Conservation (phyloP, 2,888 invertebrate genomes). For the Perizoma affinitatum region DNA sequence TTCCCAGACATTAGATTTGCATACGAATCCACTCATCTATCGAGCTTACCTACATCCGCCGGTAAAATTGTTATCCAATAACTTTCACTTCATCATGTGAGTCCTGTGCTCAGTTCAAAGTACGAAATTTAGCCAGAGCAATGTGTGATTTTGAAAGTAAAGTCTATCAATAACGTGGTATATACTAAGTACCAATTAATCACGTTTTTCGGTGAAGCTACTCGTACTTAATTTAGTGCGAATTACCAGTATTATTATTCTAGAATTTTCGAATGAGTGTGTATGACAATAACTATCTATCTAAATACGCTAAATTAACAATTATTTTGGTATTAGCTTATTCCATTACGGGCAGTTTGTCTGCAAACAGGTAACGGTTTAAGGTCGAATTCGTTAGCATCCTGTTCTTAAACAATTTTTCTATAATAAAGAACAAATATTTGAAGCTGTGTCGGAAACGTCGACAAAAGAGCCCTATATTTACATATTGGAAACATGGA, state of each 20-base stretch:
- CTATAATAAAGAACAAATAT: conserved; percentile 34
- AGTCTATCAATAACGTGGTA: background rate
- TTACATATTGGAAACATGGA: background rate
- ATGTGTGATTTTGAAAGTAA: conserved; percentile 14
- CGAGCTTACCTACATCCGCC: conserved; percentile 21
- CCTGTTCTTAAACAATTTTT: conserved; percentile 33
- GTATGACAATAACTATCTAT: conserved; percentile 4
- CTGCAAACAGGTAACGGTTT: conserved; percentile 22
- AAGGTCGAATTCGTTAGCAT: conserved; percentile 40
- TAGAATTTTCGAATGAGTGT: background rate
- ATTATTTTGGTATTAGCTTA: conserved; percentile 27
- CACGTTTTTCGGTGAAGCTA: no score
- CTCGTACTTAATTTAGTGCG: no score
- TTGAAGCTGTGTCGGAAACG: conserved; percentile 23
- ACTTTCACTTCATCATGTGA: conserved; percentile 43
- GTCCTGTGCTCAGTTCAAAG: conserved; percentile 17
- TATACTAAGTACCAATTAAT: background rate
- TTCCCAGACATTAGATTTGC: conserved; percentile 34
- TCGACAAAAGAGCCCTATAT: conserved; percentile 5
- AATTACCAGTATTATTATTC: background rate
- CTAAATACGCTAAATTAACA: conserved; percentile 15
- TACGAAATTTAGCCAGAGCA: background rate
- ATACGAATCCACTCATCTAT: conserved; percentile 30
- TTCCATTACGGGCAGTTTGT: conserved; percentile 31
- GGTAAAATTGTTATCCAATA: conserved; percentile 35